Evolutionary conservation across 2,113 vertebrate genomes (phyloP), one percentile per base, ranked within the genome.

Genomic region (Lepisosteus osseus): DNA sequence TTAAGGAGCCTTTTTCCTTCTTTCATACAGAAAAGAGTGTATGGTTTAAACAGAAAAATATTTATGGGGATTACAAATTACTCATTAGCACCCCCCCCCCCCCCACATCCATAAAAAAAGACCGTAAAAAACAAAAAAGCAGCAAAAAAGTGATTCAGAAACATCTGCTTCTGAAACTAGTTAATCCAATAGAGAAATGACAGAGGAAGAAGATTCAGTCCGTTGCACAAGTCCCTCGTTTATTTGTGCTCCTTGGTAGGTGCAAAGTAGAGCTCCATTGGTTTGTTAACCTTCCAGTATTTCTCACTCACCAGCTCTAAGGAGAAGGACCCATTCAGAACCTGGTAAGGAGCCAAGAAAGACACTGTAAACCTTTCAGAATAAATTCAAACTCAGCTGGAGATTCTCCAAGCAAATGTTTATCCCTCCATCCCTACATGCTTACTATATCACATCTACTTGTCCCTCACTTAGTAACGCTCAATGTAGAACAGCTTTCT

Each of bases 231-330:
- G 51, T 56, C 61, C 44, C 40, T 63, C 15, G 11, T 17, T 13
- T 90, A 98, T 94, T 99, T 99, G 90, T 98, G 97, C 86, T 99
- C 97, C 89, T 98, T 99, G 13, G 97, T 99, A 0, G 97, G 97
- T 47, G 97, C 97, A 63, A 99, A 99, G 88, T 98, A 99, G 67
- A 99, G 95, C 93, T 99, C 97, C 97, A 99, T 99, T 76, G 97
- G 97, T 80, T 98, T 99, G 90, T 99, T 99, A 81, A 99, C 97
- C 86, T 99, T 99, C 97, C 97, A 99, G 86, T 99, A 99, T 83
- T 99, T 99, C 90, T 99, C 97, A 74, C 96, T 99, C 89, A 99
- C 97, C 82, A 99, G 90, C 84, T 99, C 97, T 86, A 99, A 85
- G 70, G 97, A 99, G 82, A 99, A 99, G 0, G 97, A 99, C 11